Evolutionary conservation across 1,140 invertebrate genomes (phyloP), one percentile per base, ranked within the genome.

Genomic region (Atta texana): DNA sequence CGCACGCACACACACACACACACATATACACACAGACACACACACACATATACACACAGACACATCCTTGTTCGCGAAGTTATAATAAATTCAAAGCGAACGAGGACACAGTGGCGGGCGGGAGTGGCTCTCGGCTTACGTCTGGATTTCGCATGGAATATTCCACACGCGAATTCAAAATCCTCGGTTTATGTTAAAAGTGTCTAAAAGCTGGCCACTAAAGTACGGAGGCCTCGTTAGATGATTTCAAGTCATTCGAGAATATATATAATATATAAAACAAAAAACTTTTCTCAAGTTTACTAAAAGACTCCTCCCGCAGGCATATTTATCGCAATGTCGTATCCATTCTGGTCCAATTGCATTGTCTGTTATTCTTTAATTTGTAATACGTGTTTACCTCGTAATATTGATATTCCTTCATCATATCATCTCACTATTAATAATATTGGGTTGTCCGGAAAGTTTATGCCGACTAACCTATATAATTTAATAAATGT

Each of bases 11-110:
- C 24, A 24, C 24, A 24, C 24, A 24, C 24, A 0, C 24, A 24
- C 0, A 24, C 24, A 24, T 0, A 24, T 0, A 24, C 0, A 24
- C 24, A 24, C 24, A 24, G 6, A 85, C 57, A 31, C 24, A 24
- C 24, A 24, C 24, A 24, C 0, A 24, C 24, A 24, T 0, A 24
- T 0, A 24, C 0, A 24, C 24, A 24, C 24, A 24, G 6, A 85
- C 57, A 31, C 80, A 59, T 28, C 87, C 74, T 84, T 57, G 72
- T 34, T 4, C 44, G 66, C 63, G 12, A 89, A 90, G 44, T 87
- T 85, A 75, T 80, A 75, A 90, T 78, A 85, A 89, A 90, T 90
- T 75, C 85, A 80, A 87, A 89, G 66, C 78, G 78, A 89, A 87
- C 69, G 74, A 75, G 71, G 77, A 77, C 76, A 77, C 84, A 53